Evolutionary conservation across 2,797 vertebrate genomes (phyloP).

Genomic region (Hoplostethus atlanticus): DNA sequence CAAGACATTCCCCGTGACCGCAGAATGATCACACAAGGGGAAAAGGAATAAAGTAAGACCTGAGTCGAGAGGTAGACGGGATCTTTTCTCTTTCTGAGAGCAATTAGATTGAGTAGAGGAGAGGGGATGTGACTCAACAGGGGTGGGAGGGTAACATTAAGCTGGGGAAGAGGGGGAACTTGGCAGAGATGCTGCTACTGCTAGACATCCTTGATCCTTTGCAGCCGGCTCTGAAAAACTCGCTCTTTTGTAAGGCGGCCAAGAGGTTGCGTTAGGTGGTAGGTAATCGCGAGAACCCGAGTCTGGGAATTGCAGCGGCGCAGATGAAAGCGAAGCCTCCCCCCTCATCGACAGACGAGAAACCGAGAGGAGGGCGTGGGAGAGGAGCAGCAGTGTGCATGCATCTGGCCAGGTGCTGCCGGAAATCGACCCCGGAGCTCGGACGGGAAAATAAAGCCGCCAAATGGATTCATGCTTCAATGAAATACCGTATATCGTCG

Average conservation of each 20-base stretch:
- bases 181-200: conserved; percentile 28
- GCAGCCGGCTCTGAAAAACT: conserved; percentile 34
- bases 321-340: background rate
- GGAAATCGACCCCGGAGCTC: conserved; percentile 9
- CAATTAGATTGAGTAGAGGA: background rate
- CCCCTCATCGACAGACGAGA: conserved; percentile 8
- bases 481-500: too few species aligned
- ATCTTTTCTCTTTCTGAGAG: too few species aligned
- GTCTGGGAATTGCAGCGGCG: conserved; percentile 2
- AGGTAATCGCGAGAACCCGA: conserved; percentile 23
- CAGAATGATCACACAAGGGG: background rate
- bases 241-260: conserved; percentile 47
- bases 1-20: background rate
- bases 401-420: background rate
- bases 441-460: background rate
- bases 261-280: conserved; percentile 47
- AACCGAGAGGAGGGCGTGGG: too few species aligned
- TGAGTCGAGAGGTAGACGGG: too few species aligned
- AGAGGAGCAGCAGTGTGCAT: background rate
- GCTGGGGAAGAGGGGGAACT: conserved; percentile 41
- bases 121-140: conserved; percentile 15
- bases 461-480: background rate
- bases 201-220: conserved; percentile 55
- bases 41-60: too few species aligned
- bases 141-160: conserved; percentile 20